Percentiles rank a stretch among this genome's conserved stretches.
Conservation (phyloP, 2,888 invertebrate species). For the Dynastes maya region DNA sequence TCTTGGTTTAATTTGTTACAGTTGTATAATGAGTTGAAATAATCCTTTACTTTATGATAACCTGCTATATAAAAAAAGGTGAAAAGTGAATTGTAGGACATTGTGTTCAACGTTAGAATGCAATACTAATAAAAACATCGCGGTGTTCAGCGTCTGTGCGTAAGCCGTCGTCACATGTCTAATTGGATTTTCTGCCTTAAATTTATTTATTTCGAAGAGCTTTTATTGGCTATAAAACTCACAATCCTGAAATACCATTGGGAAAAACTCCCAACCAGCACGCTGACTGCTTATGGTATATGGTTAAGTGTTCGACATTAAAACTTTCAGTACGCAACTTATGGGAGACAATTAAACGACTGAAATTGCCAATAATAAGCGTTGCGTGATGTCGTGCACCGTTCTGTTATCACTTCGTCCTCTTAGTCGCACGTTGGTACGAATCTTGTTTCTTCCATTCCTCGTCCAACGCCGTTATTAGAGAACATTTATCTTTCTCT, state of each 20-base stretch:
- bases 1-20: no score
- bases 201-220: constrained; percentile 35
- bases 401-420: constrained; percentile 18
- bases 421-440: neutral
- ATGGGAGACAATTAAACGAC: constrained; percentile 35
- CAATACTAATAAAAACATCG: neutral
- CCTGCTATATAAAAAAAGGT: no score
- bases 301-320: constrained; percentile 33
- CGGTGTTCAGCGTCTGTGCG: no score
- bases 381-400: constrained; percentile 33
- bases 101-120: neutral
- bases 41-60: no score
- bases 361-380: constrained; percentile 45
- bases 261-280: constrained; percentile 26
- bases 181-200: constrained; percentile 24
- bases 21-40: no score
- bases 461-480: constrained; percentile 6
- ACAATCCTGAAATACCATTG: constrained; percentile 32
- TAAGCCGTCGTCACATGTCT: constrained; percentile 2
- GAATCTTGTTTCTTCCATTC: neutral
- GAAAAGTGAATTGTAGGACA: no score
- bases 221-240: constrained; percentile 35
- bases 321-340: constrained; percentile 43
- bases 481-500: constrained; percentile 7
- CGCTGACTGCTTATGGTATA: constrained; percentile 26